Evolutionary conservation across 1,140 invertebrate genomes (phyloP), one percentile per base, ranked within the genome.

Genomic region (Bombus pyrosoma): DNA sequence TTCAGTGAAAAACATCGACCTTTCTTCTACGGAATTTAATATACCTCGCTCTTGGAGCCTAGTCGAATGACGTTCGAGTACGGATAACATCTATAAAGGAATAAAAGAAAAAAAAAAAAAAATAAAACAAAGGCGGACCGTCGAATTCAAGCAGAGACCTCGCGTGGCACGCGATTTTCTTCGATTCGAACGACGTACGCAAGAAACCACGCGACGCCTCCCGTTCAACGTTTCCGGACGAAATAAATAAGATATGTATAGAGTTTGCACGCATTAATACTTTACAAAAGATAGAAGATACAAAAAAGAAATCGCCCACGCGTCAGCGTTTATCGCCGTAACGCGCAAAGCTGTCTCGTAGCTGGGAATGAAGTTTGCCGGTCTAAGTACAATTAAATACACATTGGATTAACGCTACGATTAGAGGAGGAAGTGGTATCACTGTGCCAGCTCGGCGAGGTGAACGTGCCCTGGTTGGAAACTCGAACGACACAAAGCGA

Each of bases 311-410:
- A 62, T 25, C 25, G 28, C 2, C 28, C 47, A 53, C 47, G 47
- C 18, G 18, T 53, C 18, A 53, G 47, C 47, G 18, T 53, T 53
- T 53, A 22, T 22, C 47, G 47, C 47, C 47, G 47, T 22, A 18
- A 53, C 18, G 47, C 47, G 47, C 18, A 8, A 53, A 22, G 47
- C 47, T 53, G 18, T 53, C 25, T 41, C 72, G 72, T 28, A 25
- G 41, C n/a, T 47, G 37, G 2, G 22, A 34, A 69, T 12, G 22
- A 69, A 69, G 69, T 78, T 64, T 37, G 66, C 83, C 88, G 37
- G 68, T 83, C 43, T 39, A 88, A 83, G 66, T 83, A 86, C 88
- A 86, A 86, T 89, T 89, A 90, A 90, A 90, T 90, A 90, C 74
- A 89, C 81, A 84, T 86, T 81, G 66, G 13, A 77, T 77, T 32